Evolutionary conservation across 2,797 vertebrate genomes (phyloP).

Genomic region (Myotis daubentonii): DNA sequence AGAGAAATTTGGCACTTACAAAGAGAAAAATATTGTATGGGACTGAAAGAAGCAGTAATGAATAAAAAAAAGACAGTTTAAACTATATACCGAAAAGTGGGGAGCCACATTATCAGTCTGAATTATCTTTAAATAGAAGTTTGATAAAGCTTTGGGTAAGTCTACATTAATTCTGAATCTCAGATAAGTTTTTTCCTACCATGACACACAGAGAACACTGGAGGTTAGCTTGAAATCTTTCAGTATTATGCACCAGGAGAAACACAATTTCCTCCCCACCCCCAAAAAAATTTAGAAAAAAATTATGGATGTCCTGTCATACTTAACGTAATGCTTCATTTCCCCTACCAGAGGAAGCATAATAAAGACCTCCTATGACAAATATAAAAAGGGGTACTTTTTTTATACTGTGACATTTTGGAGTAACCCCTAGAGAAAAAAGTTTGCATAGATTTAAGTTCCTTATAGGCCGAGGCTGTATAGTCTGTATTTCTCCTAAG

Average conservation of each 20-base stretch:
- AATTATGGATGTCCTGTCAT: not conserved
- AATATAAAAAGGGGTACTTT: not conserved
- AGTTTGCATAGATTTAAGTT: not conserved
- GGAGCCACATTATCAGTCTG: not conserved
- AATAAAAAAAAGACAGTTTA: not conserved
- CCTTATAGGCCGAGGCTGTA: not conserved
- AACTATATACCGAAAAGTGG: not conserved
- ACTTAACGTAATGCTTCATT: not conserved
- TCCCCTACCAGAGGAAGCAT: not conserved
- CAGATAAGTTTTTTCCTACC: not conserved
- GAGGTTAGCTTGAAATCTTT: not conserved
- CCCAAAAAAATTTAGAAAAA: not conserved
- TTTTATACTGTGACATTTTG: not conserved
- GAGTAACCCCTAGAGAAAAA: not conserved
- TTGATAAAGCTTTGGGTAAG: conserved; percentile 39
- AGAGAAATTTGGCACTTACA: not conserved
- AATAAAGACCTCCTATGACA: not conserved
- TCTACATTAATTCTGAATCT: not conserved
- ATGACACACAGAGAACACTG: not conserved
- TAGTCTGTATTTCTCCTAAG: not conserved
- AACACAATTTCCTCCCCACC: not conserved
- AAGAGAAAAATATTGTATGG: not conserved
- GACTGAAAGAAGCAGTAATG: not conserved
- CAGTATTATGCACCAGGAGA: not conserved
- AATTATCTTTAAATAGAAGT: conserved; percentile 16